Base-by-base conservation (phyloP, 2,797 vertebrate species). In the Propithecus deckenii region DNA sequence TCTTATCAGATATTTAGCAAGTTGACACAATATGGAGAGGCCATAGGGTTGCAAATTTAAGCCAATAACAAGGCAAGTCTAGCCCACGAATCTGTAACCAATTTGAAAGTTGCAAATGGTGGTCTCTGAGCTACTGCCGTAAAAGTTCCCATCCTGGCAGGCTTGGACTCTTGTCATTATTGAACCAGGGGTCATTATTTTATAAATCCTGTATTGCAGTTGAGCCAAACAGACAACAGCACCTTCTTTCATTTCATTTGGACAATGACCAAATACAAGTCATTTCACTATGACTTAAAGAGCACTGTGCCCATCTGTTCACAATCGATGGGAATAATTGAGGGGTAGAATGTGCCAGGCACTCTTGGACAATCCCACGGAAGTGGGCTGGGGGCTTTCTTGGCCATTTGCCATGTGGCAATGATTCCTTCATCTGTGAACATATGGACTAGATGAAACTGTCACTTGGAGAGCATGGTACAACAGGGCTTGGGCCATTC, bases 361-460 rank as follows among this genome's bases (percentile, higher is more conserved):
- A 86, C 93, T 95, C 97, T 85, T 95, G 75, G 89, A 95, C 96
- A 96, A 93, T 76, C 69, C 76, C 91, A 12, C 1, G 0, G 91
- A 96, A 97, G 87, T 93, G 65, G 86, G 83, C 71, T 93, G 59
- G 83, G 35, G 85, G 63, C 3, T 83, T 96, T 95, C 89, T 86
- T 96, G 95, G 97, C 83, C 30, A 80, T 95, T 71, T 86, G 94
- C 97, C 97, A 96, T 52, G 30, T 92, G 80, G 91, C 94, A 96
- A 96, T 52, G 91, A 72, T 85, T 94, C 61, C 89, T 96, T 96
- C 94, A 87, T 95, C 95, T 89, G 28, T 63, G n/a, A 97, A 94
- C 96, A 97, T 95, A 97, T 91, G 96, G 94, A 89, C 59, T 92
- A 97, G 78, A 97, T 98, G 86, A 97, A 98, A 97, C 81, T 92